These are phyloP conservation scores for Drosophila albomicans DNA, from an alignment of 1,140 invertebrate species.

Conservation along the genomic window DNA sequence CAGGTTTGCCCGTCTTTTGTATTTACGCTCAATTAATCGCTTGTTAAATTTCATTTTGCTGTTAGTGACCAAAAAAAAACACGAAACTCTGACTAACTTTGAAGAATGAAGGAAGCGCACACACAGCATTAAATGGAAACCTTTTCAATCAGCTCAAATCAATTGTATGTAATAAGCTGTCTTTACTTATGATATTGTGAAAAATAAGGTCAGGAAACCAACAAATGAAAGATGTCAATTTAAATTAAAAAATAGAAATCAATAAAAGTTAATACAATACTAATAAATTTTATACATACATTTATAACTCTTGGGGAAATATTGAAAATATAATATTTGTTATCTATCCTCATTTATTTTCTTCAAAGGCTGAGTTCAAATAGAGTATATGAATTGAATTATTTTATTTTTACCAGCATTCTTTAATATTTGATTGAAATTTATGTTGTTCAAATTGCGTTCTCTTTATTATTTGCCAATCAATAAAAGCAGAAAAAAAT, in stretches of 20 bases:
- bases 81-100: not conserved
- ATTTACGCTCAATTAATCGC: slow-evolving; percentile 33
- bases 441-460: not conserved
- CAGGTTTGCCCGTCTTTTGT: slow-evolving; percentile 2
- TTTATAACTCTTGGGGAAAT: too few species aligned
- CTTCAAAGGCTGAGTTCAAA: not conserved
- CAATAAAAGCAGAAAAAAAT: slow-evolving; percentile 25
- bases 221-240: not conserved
- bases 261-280: not conserved
- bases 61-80: not conserved
- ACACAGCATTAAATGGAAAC: slow-evolving; percentile 1
- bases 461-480: slow-evolving; percentile 24
- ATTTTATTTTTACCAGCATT: slow-evolving; percentile 4
- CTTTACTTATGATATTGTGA: not conserved
- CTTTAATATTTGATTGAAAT: slow-evolving; percentile 7
- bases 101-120: not conserved
- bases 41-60: slow-evolving; percentile 32
- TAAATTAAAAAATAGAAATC: not conserved
- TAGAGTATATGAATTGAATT: not conserved
- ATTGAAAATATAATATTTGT: not conserved
- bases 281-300: not conserved
- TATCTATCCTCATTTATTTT: not conserved
- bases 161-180: not conserved
- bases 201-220: too few species aligned
- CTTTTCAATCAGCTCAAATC: slow-evolving; percentile 11